These are phyloP conservation scores for Ips nitidus DNA, from an alignment of 1,140 invertebrate genomes.

Conservation along the genomic window DNA sequence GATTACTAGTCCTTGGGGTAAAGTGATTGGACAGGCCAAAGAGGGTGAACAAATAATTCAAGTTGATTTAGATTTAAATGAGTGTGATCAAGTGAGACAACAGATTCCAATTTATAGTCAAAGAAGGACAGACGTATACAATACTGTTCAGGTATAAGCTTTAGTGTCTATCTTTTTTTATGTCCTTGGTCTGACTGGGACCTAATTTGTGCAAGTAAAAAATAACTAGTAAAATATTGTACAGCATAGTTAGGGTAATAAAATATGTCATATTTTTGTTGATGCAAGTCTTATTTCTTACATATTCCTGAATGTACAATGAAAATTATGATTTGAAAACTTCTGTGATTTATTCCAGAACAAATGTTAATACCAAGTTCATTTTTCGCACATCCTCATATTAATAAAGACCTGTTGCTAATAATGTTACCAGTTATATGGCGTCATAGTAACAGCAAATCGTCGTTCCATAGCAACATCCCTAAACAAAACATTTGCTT, in stretches of 20 bases:
- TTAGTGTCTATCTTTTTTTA: not conserved
- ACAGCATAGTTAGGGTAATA: not conserved
- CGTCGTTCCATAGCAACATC: constrained; percentile 4
- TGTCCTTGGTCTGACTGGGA: too few relatives aligned
- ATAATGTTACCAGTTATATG: too few relatives aligned
- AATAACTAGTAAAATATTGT: constrained; percentile 1
- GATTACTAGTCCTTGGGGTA: constrained; percentile 86
- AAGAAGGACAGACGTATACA: constrained; percentile 79
- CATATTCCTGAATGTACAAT: too few relatives aligned
- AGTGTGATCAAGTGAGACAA: constrained; percentile 72
- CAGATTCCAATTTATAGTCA: constrained; percentile 81
- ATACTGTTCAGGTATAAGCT: constrained; percentile 53
- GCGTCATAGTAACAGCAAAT: not conserved
- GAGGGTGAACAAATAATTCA: constrained; percentile 72
- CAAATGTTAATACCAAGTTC: too few relatives aligned
- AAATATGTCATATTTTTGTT: too few relatives aligned
- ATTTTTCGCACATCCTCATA: too few relatives aligned
- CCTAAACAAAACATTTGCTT: not conserved
- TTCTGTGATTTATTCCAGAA: too few relatives aligned
- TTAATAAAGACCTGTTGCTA: too few relatives aligned
- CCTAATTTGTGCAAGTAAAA: not conserved
- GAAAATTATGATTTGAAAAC: too few relatives aligned
- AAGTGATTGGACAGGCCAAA: constrained; percentile 70
- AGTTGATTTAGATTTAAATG: constrained; percentile 74
- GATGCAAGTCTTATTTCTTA: too few relatives aligned